Evolutionary conservation across 2,888 invertebrate species (phyloP).

Genomic region (Drosophila borealis): DNA sequence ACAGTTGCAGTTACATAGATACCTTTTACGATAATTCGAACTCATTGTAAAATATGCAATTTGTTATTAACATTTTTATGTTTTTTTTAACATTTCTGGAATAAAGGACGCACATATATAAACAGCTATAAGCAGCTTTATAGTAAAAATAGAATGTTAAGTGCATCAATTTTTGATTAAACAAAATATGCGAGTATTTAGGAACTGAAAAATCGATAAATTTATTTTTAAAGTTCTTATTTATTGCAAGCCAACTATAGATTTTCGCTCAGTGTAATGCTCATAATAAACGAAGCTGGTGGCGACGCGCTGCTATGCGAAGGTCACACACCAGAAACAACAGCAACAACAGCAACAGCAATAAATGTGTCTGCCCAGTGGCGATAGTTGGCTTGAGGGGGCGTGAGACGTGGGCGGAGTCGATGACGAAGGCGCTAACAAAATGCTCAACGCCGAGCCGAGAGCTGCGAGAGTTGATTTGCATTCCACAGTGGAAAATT

Average conservation of each 20-base stretch:
- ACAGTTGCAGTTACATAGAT: no score
- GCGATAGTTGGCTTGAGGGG: conserved; percentile 29
- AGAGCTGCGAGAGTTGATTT: conserved; percentile 12
- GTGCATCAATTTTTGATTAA: no score
- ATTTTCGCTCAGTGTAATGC: conserved; percentile 42
- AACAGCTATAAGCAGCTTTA: no score
- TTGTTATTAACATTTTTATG: no score
- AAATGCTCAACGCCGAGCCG: conserved; percentile 14
- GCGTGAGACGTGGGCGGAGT: conserved; percentile 43
- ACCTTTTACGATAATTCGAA: no score
- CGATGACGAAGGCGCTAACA: conserved; percentile 44
- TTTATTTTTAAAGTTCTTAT: no score
- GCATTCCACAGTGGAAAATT: conserved; percentile 21
- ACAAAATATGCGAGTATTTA: no score
- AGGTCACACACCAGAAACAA: conserved; percentile 61
- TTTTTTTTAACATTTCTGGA: no score
- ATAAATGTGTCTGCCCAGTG: conserved; percentile 44
- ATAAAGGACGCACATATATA: no score
- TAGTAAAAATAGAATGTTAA: no score
- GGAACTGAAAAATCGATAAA: no score
- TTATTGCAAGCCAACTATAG: background rate
- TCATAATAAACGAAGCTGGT: conserved; percentile 64
- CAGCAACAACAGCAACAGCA: conserved; percentile 15
- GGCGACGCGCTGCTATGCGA: conserved; percentile 76
- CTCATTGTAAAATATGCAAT: no score